Evolutionary conservation across 2,888 invertebrate species (phyloP).

Genomic region (Gasteruption jaculator): DNA sequence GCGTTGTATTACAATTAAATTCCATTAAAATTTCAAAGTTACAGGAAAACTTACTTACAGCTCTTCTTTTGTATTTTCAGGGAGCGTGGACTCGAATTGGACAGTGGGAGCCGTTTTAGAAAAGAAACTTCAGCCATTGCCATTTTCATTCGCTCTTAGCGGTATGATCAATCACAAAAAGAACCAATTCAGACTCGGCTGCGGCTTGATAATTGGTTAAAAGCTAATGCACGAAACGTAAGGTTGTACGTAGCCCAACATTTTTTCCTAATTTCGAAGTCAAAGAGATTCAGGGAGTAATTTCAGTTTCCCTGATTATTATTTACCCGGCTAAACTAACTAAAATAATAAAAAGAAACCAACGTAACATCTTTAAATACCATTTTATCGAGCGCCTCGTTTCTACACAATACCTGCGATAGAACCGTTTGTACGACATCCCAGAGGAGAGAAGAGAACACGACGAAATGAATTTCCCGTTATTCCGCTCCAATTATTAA

Average conservation of each 20-base stretch:
- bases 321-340: too few relatives aligned
- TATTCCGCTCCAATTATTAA: too few relatives aligned
- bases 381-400: too few relatives aligned
- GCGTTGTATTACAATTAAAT: neutral
- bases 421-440: neutral
- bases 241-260: too few relatives aligned
- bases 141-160: slow-evolving; percentile 89
- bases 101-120: slow-evolving; percentile 90
- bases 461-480: too few relatives aligned
- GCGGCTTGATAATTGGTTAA: slow-evolving; percentile 92
- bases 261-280: too few relatives aligned
- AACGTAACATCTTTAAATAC: too few relatives aligned
- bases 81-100: slow-evolving; percentile 90
- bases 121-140: slow-evolving; percentile 88
- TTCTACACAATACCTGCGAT: neutral
- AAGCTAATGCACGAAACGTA: slow-evolving; percentile 9
- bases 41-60: neutral
- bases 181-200: slow-evolving; percentile 87
- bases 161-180: slow-evolving; percentile 91
- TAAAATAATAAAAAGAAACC: too few relatives aligned
- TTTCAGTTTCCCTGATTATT: too few relatives aligned
- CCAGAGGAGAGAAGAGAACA: too few relatives aligned
- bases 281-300: too few relatives aligned
- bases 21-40: neutral
- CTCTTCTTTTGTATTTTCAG: slow-evolving; percentile 55